Base-by-base conservation (phyloP, 2,797 vertebrate genomes). In the Myotis pilosus region DNA sequence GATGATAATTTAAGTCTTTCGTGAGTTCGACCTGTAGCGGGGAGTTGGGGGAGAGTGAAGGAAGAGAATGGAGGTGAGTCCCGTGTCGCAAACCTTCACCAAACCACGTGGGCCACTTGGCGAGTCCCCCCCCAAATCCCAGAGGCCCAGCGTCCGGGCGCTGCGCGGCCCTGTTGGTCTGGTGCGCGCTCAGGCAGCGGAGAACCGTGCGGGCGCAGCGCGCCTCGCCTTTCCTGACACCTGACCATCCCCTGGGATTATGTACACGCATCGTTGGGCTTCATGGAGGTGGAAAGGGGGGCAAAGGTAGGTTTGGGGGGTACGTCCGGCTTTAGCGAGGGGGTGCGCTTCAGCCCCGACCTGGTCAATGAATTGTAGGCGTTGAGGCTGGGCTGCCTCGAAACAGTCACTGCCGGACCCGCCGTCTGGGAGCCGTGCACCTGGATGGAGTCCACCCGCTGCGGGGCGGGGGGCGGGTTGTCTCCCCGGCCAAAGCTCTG, bases 391-490 rank as follows among this genome's bases (percentile, higher is more conserved):
- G 99, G 98, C 98, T 99, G 99, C 95, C 99, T 98, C 12, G 99
- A 99, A 90, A 99, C 98, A 98, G 99, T 99, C 98, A 99, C 98
- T 91, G 99, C 98, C 97, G 98, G 99, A 81, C 98, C 97, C 0
- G 98, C 89, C 41, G 97, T 86, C 96, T 98, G 98, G 0, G 98
- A 93, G 92, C 98, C 98, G 66, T 99, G 99, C 98, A 99, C 99
- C 96, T 99, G 99, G 98, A 99, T 99, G 90, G 99, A 99, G 99
- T 99, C 99, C 98, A 99, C 99, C 96, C 99, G 98, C 98, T 99
- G 99, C 0, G 99, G 99, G 49, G 99, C 99, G 0, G 99, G 99
- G 0, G 99, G 99, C 0, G 99, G 99, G 64, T 99, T 99, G 98
- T 99, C 99, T 30, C 99, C 99, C 62, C 99, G 98, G 98, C 99